Base-by-base conservation (phyloP, 2,113 vertebrate species). In the Saccopteryx bilineata region DNA sequence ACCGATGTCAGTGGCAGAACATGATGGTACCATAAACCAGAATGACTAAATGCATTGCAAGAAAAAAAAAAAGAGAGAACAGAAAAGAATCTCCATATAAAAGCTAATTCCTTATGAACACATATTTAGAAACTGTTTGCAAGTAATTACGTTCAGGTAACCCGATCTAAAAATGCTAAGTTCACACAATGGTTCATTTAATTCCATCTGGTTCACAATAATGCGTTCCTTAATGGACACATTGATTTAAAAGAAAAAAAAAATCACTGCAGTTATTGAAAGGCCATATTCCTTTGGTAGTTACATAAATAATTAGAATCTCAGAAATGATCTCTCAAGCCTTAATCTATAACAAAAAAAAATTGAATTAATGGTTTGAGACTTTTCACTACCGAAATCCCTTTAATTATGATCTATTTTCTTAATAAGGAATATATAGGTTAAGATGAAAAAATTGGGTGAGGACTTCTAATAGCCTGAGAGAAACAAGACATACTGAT, bases 101-200 rank as follows among this genome's bases (percentile, higher is more conserved):
- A 98, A 96, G 93, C 84, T 31, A 95, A 63, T 96, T 39, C 48
- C 60, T 94, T 56, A 54, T 61, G 83, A 92, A 90, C 19, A 91
- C 24, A 92, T 26, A 93, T 97, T 98, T 97, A 78, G 84, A 75
- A 96, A 4, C 39, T 72, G 72, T 96, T 80, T 79, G 65, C 63
- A 94, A 90, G 94, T 24, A 97, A 98, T 96, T 95, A 95, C 39
- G 91, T 39, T 96, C 21, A 83, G 24, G 94, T 61, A 19, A 97
- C 92, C 85, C 0, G 21, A 93, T 98, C 89, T 87, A 72, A 97
- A 96, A 97, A 97, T 93, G 87, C 69, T 87, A 97, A 76, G 65
- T 26, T 31, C 96, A 71, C 39, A 76, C 6, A 95, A 72, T 80
- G 96, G 95, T 94, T 96, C 96, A 91, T 92, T 94, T 87, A 39